Conservation (phyloP, 2,888 invertebrate species). For the Pediacus dermestoides region DNA sequence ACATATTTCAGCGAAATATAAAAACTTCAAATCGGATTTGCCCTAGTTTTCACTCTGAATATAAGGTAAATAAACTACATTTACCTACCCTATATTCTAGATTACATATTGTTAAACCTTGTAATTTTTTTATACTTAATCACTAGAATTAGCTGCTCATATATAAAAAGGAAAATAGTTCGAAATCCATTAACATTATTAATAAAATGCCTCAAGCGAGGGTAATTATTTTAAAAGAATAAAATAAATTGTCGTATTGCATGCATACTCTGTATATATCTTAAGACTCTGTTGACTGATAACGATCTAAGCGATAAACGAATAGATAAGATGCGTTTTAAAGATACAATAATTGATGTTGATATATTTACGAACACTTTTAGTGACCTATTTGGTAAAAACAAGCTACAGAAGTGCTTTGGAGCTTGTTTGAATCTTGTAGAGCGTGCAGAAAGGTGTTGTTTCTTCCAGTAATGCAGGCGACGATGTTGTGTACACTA, state of each 20-base stretch:
- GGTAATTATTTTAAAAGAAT: slow-evolving; percentile 3
- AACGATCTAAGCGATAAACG: slow-evolving; percentile 14
- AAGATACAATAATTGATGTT: slow-evolving; percentile 16
- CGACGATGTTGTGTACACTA: slow-evolving; percentile 1
- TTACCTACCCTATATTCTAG: no score
- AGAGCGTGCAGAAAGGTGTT: slow-evolving; percentile 8
- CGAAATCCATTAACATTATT: no score
- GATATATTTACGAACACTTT: slow-evolving; percentile 14
- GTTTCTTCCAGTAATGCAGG: neutral
- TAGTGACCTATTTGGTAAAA: slow-evolving; percentile 16
- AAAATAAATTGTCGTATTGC: slow-evolving; percentile 16
- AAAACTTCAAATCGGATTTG: no score
- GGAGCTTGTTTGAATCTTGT: slow-evolving; percentile 8
- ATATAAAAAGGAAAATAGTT: no score
- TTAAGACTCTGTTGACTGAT: slow-evolving; percentile 5
- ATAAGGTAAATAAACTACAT: no score
- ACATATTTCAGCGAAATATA: no score
- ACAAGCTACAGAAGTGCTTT: slow-evolving; percentile 8
- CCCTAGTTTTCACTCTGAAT: no score
- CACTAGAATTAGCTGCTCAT: no score
- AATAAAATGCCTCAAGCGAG: no score
- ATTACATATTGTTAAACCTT: no score
- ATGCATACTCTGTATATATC: slow-evolving; percentile 11
- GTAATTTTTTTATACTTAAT: no score
- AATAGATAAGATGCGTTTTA: slow-evolving; percentile 13